Evolutionary conservation across 2,113 vertebrate species (phyloP), one percentile per base, ranked within the genome.

Genomic region (Oncorhynchus tshawytscha): DNA sequence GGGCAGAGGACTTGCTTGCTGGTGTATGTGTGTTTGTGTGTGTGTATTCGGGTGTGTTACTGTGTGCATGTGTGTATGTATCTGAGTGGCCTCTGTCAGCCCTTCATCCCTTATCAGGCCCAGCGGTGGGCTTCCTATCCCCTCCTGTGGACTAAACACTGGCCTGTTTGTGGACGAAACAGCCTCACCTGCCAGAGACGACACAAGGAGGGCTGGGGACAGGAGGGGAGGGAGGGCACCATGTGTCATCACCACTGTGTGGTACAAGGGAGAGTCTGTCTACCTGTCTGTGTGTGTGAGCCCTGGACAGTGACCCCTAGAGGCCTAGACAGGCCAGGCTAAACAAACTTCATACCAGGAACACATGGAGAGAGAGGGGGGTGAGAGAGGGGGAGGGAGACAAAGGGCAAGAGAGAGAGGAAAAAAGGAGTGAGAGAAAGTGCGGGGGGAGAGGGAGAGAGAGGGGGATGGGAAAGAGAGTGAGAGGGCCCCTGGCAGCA

Each of bases 201-300:
- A 5, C 51, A 54, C 12, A 54, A 0, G 51, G 15, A 54, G 15
- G 51, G 51, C 51, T 5, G 4, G 15, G 51, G 51, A 54, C 1
- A 54, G 12, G 51, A 54, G 51, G 66, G 16, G 29, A 2, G 18
- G 27, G 66, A 34, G 16, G 15, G 4, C 5, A 45, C 2, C 13
- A 68, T 80, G 72, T 81, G 71, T 82, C 84, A 86, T 84, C 78
- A 77, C 71, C 70, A 71, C 68, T 70, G 22, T 29, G 70, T 45
- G 54, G 67, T 82, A 76, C 66, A 85, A 81, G 72, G 77, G 75
- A 81, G 48, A 48, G 27, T 84, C 80, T 86, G 71, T 88, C 66
- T 67, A 74, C 48, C 65, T 71, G 73, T 51, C 29, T 68, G 27
- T 34, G 65, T 66, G 60, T 45, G 51, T 16, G 51, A 54, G 51